phyloP scores from a whole-genome alignment of 2,113 vertebrate species.

The Menura novaehollandiae region DNA sequence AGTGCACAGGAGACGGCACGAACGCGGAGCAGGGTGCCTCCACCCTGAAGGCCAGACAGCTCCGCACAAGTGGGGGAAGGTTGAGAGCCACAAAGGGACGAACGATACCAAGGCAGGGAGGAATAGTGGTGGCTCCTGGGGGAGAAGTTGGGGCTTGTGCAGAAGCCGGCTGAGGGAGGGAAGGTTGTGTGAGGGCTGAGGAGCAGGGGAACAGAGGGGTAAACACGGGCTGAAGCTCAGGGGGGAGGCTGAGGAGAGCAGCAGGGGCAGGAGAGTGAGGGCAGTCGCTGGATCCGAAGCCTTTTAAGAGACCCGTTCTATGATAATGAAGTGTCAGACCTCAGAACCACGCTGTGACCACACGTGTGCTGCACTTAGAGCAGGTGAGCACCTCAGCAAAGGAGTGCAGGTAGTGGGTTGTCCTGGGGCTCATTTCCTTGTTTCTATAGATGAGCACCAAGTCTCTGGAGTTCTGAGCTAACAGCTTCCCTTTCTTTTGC shows the following conservation, averaged over 20 bases:
- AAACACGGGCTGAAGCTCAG: background rate
- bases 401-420: background rate
- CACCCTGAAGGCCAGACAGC: background rate
- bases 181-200: background rate
- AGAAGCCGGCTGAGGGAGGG: background rate
- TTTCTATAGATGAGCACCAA: background rate
- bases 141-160: accelerated
- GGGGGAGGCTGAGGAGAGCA: background rate
- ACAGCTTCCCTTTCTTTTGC: background rate
- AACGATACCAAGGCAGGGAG: background rate
- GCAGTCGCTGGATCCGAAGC: background rate
- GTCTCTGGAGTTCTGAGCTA: background rate
- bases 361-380: accelerated
- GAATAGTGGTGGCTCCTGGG: background rate
- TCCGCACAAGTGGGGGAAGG: accelerated
- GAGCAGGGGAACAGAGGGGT: background rate
- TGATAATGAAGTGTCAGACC: background rate
- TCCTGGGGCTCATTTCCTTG: background rate
- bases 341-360: background rate
- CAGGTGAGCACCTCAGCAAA: background rate
- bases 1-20: accelerated
- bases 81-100: background rate
- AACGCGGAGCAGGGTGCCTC: background rate
- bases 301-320: background rate
- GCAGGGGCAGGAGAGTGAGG: accelerated